These are phyloP conservation scores for Cephonodes hylas DNA, from an alignment of 2,888 invertebrate genomes.

Conservation along the genomic window DNA sequence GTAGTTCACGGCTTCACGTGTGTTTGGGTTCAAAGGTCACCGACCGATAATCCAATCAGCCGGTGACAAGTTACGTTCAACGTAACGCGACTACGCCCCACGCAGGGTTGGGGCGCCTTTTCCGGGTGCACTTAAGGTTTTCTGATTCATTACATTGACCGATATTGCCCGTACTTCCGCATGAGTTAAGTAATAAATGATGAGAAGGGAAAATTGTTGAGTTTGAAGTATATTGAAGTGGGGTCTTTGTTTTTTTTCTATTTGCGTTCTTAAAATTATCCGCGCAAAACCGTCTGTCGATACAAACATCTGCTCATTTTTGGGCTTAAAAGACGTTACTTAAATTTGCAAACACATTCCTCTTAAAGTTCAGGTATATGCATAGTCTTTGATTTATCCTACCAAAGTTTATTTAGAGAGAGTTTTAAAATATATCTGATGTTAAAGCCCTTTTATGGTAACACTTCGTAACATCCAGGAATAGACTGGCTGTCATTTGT, in stretches of 20 bases:
- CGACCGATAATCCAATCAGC: constrained; percentile 59
- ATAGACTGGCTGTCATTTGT: constrained; percentile 27
- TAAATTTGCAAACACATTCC: neutral
- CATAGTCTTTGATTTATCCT: no score
- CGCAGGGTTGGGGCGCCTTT: neutral
- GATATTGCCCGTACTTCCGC: no score
- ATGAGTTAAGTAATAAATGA: no score
- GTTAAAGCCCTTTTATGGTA: neutral
- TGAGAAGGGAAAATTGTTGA: neutral
- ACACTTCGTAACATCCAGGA: constrained; percentile 10
- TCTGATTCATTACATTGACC: neutral
- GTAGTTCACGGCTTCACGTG: constrained; percentile 18
- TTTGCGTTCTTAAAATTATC: neutral
- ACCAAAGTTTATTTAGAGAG: no score
- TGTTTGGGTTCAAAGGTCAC: constrained; percentile 35
- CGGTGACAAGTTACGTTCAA: constrained; percentile 23
- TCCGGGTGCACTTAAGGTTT: neutral
- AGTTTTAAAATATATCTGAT: neutral
- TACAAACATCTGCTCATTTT: neutral
- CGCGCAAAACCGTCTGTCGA: neutral
- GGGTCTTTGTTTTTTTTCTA: neutral
- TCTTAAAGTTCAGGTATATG: no score
- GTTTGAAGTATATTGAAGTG: neutral
- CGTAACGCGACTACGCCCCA: constrained; percentile 1
- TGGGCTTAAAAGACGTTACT: neutral